Conservation (phyloP, 2,888 invertebrate genomes). For the Caenorhabditis sp. region DNA sequence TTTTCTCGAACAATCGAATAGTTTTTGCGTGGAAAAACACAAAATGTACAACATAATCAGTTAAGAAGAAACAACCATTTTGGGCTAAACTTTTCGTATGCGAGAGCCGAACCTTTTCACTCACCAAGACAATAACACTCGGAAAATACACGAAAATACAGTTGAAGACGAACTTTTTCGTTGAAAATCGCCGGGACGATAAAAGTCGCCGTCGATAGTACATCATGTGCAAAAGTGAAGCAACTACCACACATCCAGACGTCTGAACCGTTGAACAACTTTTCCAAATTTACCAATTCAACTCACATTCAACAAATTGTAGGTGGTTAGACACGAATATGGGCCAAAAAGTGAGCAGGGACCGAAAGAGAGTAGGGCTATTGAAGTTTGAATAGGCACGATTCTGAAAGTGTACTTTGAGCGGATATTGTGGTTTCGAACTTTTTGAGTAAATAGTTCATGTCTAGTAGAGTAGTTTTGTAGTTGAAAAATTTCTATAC, state of each 20-base stretch:
- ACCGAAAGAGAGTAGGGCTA: constrained; percentile 34
- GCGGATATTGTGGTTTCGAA: background rate
- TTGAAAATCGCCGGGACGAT: constrained; percentile 4
- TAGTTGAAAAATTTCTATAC: too few species aligned
- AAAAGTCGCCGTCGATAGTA: constrained; percentile 19
- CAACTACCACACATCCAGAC: constrained; percentile 33
- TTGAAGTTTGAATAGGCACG: constrained; percentile 27
- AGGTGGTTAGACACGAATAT: constrained; percentile 25
- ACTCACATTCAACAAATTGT: constrained; percentile 30
- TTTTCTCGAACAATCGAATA: too few species aligned
- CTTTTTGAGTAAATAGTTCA: too few species aligned
- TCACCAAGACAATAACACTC: constrained; percentile 17
- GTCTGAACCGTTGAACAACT: too few species aligned
- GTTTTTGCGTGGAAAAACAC: too few species aligned
- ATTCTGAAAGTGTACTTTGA: constrained; percentile 29
- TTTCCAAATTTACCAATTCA: background rate
- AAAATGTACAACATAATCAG: too few species aligned
- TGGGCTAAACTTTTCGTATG: too few species aligned
- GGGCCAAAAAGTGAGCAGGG: constrained; percentile 19
- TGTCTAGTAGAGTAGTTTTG: too few species aligned
- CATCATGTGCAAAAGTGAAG: constrained; percentile 48
- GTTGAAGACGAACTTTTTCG: constrained; percentile 3
- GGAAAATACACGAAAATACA: constrained; percentile 31
- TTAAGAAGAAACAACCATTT: background rate
- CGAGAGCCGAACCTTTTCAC: background rate